Evolutionary conservation across 1,140 invertebrate genomes (phyloP).

Genomic region (Meteorus sp.): DNA sequence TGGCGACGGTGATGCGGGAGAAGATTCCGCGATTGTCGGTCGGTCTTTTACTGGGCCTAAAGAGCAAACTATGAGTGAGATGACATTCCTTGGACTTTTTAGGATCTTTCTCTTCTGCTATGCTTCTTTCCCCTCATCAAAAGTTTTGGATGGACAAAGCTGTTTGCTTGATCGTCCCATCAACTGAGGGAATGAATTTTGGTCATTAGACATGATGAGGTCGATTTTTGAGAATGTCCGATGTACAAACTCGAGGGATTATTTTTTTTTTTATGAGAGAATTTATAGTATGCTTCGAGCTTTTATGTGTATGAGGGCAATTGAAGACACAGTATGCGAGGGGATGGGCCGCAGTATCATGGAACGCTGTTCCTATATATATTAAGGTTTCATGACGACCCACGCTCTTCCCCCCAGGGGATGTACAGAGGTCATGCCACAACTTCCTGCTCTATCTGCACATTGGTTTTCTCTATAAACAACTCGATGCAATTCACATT

Average conservation of each 20-base stretch:
- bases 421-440: conserved; percentile 40
- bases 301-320: background rate
- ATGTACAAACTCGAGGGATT: background rate
- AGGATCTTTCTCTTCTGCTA: conserved; percentile 31
- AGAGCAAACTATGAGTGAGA: conserved; percentile 53
- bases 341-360: conserved; percentile 29
- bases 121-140: conserved; percentile 28
- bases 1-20: conserved; percentile 34
- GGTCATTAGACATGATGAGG: conserved; percentile 54
- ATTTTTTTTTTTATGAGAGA: background rate
- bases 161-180: conserved; percentile 9
- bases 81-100: conserved; percentile 52
- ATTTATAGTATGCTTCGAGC: too few species aligned
- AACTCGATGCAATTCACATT: conserved; percentile 36
- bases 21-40: conserved; percentile 24
- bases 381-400: conserved; percentile 39
- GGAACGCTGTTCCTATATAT: background rate
- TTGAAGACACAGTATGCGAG: conserved; percentile 18
- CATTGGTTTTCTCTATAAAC: conserved; percentile 10
- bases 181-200: conserved; percentile 46
- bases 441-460: conserved; percentile 45
- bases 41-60: conserved; percentile 43
- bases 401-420: conserved; percentile 36
- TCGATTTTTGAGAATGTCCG: conserved; percentile 48
- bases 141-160: conserved; percentile 23